Evolutionary conservation across 2,797 vertebrate species (phyloP).

Genomic region (Lacerta agilis): DNA sequence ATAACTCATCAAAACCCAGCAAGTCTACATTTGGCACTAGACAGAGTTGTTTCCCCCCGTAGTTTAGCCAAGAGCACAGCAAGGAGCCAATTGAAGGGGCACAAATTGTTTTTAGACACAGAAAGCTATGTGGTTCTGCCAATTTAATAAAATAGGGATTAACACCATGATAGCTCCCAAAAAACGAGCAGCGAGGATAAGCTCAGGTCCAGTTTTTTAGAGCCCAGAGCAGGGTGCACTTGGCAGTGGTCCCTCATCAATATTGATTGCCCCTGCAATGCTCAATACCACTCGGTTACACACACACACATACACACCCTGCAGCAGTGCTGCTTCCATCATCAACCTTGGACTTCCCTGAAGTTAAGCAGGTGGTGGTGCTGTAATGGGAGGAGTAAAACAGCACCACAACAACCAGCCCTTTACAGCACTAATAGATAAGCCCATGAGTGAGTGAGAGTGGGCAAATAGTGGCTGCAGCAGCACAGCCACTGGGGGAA

Average conservation of each 20-base stretch:
- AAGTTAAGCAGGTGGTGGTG: neutral
- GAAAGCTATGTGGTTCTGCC: neutral
- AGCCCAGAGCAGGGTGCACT: neutral
- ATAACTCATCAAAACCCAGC: neutral
- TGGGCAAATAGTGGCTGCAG: no score
- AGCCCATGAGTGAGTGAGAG: neutral
- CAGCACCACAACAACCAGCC: neutral
- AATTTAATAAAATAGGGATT: slow-evolving; percentile 1
- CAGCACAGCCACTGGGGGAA: no score
- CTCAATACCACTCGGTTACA: neutral
- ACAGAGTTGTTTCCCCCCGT: neutral
- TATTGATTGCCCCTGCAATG: neutral
- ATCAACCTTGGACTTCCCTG: no score
- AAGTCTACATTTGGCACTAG: neutral
- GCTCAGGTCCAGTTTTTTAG: neutral
- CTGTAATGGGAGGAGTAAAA: neutral
- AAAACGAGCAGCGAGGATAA: neutral
- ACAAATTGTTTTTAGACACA: neutral
- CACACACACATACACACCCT: no score
- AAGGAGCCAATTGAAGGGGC: neutral
- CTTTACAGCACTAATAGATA: neutral
- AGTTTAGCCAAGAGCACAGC: neutral
- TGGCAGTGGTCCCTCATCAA: neutral
- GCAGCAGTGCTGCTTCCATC: neutral
- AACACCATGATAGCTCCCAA: neutral